These are phyloP conservation scores for Raja brachyura DNA, from an alignment of 2,113 vertebrate genomes.

Conservation along the genomic window DNA sequence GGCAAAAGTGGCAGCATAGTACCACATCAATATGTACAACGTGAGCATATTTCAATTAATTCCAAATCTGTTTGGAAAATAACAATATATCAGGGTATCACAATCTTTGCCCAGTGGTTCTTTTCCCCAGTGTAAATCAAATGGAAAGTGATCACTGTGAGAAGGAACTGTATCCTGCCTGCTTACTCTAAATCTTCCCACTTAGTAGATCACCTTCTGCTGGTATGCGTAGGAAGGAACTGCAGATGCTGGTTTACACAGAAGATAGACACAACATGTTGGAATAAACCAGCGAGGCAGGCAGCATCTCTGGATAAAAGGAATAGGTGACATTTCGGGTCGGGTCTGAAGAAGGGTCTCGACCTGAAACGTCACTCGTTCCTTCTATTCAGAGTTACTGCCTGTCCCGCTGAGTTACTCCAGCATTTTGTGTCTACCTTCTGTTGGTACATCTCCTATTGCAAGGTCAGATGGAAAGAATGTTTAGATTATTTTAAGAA, in stretches of 20 bases:
- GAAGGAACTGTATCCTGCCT: not conserved
- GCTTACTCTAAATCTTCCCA: not conserved
- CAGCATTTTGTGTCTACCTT: not conserved
- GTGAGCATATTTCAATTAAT: constrained; percentile 34
- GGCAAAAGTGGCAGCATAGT: not conserved
- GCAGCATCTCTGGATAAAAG: no score
- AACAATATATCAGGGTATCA: not conserved
- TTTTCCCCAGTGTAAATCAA: not conserved
- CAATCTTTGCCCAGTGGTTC: not conserved
- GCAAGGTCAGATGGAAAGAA: not conserved
- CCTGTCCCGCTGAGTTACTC: no score
- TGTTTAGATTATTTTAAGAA: not conserved
- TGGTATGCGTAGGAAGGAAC: no score
- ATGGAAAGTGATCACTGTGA: constrained; percentile 16
- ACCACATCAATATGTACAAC: constrained; percentile 31
- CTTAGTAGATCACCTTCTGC: not conserved
- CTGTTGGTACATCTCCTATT: not conserved
- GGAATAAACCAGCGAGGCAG: no score
- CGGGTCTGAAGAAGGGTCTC: no score
- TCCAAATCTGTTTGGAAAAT: constrained; percentile 28
- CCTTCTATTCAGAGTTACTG: no score
- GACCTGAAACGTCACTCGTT: no score
- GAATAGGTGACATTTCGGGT: no score
- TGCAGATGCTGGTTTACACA: no score
- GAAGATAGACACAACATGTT: no score